Percentiles rank a stretch among this genome's conserved stretches.
Conservation (phyloP, 1,140 invertebrate species). For the Drosophila nigrodunni region DNA sequence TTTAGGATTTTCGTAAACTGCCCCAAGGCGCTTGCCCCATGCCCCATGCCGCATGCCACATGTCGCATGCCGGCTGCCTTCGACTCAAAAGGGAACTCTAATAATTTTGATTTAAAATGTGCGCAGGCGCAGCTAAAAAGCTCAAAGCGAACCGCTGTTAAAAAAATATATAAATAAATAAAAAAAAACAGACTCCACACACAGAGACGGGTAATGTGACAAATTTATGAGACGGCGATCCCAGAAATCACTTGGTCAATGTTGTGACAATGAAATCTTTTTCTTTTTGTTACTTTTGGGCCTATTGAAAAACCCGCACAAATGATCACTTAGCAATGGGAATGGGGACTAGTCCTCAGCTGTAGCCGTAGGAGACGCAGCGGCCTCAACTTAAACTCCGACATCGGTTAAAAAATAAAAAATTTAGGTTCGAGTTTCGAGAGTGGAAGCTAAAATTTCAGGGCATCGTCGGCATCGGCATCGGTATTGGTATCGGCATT, state of each 20-base stretch:
- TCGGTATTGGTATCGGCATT: background rate
- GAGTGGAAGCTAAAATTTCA: background rate
- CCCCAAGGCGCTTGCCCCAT: background rate
- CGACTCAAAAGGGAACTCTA: slow-evolving; percentile 7
- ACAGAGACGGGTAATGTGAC: slow-evolving; percentile 53
- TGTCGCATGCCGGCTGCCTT: slow-evolving; percentile 1
- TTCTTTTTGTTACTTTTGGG: slow-evolving; percentile 24
- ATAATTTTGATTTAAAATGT: slow-evolving; percentile 76
- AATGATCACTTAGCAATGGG: slow-evolving; percentile 10
- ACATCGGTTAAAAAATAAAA: background rate
- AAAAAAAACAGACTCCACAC: slow-evolving; percentile 16
- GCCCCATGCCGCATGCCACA: background rate
- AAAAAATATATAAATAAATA: slow-evolving; percentile 5
- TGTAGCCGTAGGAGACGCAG: slow-evolving; percentile 5
- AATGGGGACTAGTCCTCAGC: background rate
- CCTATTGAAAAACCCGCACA: slow-evolving; percentile 59
- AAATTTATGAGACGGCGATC: slow-evolving; percentile 69
- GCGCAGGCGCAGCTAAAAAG: slow-evolving; percentile 53
- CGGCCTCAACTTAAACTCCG: slow-evolving; percentile 4
- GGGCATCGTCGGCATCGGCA: slow-evolving; percentile 2
- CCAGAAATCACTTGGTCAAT: slow-evolving; percentile 44
- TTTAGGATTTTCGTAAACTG: background rate
- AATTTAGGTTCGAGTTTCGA: background rate
- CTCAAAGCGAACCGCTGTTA: slow-evolving; percentile 49
- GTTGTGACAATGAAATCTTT: slow-evolving; percentile 67